phyloP scores from a whole-genome alignment of 53 echinoderm and acorn worm genomes.

The Henricia sp. region DNA sequence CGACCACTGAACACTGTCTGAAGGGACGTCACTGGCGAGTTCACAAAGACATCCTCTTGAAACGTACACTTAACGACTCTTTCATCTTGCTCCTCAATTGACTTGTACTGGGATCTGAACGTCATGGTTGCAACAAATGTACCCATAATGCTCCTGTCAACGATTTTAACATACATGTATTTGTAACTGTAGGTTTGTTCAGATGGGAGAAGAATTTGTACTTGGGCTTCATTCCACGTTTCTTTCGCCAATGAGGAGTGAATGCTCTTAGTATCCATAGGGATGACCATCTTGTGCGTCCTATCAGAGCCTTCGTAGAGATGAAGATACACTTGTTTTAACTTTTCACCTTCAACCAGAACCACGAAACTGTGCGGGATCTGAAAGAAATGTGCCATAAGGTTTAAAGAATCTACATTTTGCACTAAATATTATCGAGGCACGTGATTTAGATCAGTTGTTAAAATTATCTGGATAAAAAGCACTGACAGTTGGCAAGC shows the following conservation, averaged over 20 bases:
- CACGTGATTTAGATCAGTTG: too few species aligned
- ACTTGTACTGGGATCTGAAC: neutral
- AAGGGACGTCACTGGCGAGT: neutral
- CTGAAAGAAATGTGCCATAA: slow-evolving; percentile 8
- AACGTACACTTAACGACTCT: neutral
- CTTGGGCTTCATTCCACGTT: neutral
- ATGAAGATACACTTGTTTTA: neutral
- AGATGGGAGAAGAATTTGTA: neutral
- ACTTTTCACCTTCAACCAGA: slow-evolving; percentile 10
- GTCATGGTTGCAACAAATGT: neutral
- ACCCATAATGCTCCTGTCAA: neutral
- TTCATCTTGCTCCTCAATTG: neutral
- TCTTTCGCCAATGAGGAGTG: neutral
- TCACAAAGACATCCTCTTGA: neutral
- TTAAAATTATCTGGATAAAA: too few species aligned
- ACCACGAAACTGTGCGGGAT: neutral
- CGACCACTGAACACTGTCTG: neutral
- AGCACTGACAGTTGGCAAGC: too few species aligned
- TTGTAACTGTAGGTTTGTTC: slow-evolving; percentile 5
- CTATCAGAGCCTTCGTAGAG: neutral
- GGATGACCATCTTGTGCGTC: neutral
- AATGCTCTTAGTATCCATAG: neutral
- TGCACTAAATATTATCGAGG: too few species aligned
- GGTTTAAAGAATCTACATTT: too few species aligned
- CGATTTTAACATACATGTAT: too few species aligned